phyloP scores from a whole-genome alignment of 2,888 invertebrate genomes.

The Nineta flava region DNA sequence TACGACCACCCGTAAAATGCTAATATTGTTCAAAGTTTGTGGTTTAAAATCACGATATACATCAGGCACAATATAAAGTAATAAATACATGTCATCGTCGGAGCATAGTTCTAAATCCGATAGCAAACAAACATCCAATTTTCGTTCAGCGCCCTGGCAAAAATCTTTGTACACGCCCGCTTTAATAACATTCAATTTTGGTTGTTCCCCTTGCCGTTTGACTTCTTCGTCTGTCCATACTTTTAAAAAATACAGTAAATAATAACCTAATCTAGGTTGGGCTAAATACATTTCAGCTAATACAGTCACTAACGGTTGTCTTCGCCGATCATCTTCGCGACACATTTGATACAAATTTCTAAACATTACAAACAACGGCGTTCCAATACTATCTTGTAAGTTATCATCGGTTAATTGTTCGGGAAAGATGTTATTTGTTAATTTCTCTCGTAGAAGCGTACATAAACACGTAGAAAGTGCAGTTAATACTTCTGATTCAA shows the following conservation, averaged over 20 bases:
- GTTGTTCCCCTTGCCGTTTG: conserved; percentile 29
- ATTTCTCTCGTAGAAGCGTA: conserved; percentile 34
- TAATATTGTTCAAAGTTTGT: conserved; percentile 73
- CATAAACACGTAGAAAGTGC: conserved; percentile 41
- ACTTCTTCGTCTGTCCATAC: conserved; percentile 44
- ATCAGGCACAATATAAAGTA: conserved; percentile 86
- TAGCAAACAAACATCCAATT: conserved; percentile 54
- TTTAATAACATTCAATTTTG: conserved; percentile 47
- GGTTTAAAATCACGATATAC: conserved; percentile 81
- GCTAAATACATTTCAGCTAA: conserved; percentile 63
- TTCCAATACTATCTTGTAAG: conserved; percentile 60
- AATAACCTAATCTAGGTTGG: conserved; percentile 65
- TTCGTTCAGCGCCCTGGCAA: conserved; percentile 63
- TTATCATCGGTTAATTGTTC: conserved; percentile 41
- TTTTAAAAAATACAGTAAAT: conserved; percentile 79
- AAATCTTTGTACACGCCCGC: conserved; percentile 78
- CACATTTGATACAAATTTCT: conserved; percentile 57
- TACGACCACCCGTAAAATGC: conserved; percentile 76
- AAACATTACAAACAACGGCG: conserved; percentile 71
- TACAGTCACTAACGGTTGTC: conserved; percentile 63
- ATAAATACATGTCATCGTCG: conserved; percentile 72
- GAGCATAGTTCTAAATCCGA: conserved; percentile 79
- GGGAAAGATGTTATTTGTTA: conserved; percentile 26
- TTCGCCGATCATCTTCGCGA: conserved; percentile 54
- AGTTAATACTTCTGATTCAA: conserved; percentile 40